Evolutionary conservation across 2,113 vertebrate species (phyloP).

Genomic region (Phrynosoma blainvillii): DNA sequence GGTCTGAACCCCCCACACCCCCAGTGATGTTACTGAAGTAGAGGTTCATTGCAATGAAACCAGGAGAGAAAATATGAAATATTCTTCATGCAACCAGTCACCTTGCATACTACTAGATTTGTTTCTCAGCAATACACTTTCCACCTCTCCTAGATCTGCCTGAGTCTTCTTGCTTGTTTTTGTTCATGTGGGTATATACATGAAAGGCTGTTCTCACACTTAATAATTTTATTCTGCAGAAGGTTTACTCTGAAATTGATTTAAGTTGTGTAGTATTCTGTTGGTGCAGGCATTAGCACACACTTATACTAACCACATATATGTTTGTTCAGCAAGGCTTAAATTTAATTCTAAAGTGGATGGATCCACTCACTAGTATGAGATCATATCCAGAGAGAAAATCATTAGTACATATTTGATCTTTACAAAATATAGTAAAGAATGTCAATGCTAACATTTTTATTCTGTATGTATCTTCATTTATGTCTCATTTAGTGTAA

Average conservation of each 20-base stretch:
- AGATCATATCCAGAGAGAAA: constrained; percentile 29
- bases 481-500: constrained; percentile 46
- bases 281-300: neutral
- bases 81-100: neutral
- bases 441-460: constrained; percentile 48
- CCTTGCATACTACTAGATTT: neutral
- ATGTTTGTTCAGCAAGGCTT: neutral
- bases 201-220: neutral
- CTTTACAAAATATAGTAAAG: constrained; percentile 32
- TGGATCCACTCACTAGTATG: neutral
- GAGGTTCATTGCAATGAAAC: neutral
- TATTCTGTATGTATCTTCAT: constrained; percentile 41
- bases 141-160: too few species aligned
- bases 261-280: neutral
- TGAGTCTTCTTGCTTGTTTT: neutral
- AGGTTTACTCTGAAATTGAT: neutral
- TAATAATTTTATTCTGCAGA: neutral
- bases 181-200: neutral
- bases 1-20: too few species aligned
- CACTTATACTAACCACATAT: neutral
- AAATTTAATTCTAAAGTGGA: constrained; percentile 2
- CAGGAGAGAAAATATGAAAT: neutral
- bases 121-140: neutral
- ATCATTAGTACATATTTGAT: constrained; percentile 30
- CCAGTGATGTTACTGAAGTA: neutral